Base-by-base conservation (phyloP, 2,797 vertebrate species). In the Carduelis carduelis region DNA sequence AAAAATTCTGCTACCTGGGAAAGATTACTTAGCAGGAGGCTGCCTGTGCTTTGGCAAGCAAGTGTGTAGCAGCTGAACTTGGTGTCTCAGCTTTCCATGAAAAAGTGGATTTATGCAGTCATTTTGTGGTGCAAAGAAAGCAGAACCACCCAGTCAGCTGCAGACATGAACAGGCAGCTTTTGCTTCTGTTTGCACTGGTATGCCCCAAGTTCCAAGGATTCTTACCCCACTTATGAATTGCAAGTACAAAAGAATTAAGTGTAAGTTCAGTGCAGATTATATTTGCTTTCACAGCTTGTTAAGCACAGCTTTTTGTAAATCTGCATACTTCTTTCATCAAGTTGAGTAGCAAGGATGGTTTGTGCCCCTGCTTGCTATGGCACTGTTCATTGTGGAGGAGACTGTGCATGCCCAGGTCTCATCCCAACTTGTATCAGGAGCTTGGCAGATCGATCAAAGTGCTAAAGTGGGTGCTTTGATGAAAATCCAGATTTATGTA, bases 1-100 rank as follows among this genome's bases (percentile, higher is more conserved):
- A 92, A 92, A 95, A 91, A 85, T 55, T 94, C 68, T 96, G 43
- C 79, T 96, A 56, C 90, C 78, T 94, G 55, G 76, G 76, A 94
- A 89, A 37, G 46, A 92, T 85, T 83, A 53, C 78, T 91, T 91
- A 95, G 53, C 46, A 23, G 53, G 68, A 89, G 50, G 28, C n/a
- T 95, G 75, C 39, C 56, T 83, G 49, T 57, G 21, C 49, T 92
- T 83, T 89, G 81, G 71, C 83, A 90, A 79, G 79, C 50, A 84
- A 83, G 68, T 9, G 23, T 63, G 53, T 37, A 77, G 74, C 81
- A 90, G 70, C 34, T 87, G 68, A 93, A 78, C 52, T 76, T 83
- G 2, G 1, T 30, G 49, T 72, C 52, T 87, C 53, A 90, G 30
- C 43, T 90, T 89, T 64, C 70, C 71, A 41, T 19, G 64, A n/a